phyloP scores from a whole-genome alignment of 2,888 invertebrate genomes.

The Sphaeridia pumilis region DNA sequence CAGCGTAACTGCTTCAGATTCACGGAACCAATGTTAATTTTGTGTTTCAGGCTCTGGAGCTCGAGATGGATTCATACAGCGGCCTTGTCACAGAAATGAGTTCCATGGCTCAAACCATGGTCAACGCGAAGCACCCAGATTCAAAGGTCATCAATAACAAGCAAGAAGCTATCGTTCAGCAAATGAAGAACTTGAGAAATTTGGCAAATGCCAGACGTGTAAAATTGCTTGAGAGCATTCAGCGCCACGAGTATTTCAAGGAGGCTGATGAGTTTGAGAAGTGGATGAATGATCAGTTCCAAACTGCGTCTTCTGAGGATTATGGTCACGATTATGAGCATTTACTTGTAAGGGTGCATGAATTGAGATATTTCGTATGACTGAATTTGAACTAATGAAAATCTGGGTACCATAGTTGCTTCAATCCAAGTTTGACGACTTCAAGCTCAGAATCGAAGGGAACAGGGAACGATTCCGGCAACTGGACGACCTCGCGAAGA shows the following conservation, averaged over 20 bases:
- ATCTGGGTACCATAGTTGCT: slow-evolving; percentile 48
- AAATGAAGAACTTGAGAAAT: slow-evolving; percentile 67
- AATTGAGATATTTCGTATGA: background rate
- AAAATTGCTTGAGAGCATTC: slow-evolving; percentile 79
- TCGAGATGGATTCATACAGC: slow-evolving; percentile 82
- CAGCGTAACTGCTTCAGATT: background rate
- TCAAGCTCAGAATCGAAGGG: slow-evolving; percentile 78
- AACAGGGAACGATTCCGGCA: slow-evolving; percentile 82
- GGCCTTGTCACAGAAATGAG: slow-evolving; percentile 89
- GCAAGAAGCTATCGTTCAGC: slow-evolving; percentile 62
- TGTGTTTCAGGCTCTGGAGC: slow-evolving; percentile 58
- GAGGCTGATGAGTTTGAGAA: slow-evolving; percentile 81
- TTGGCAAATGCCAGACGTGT: slow-evolving; percentile 66
- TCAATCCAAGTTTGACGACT: slow-evolving; percentile 82
- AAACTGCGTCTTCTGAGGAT: slow-evolving; percentile 79
- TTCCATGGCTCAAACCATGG: slow-evolving; percentile 68
- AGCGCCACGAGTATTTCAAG: slow-evolving; percentile 78
- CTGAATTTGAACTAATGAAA: background rate
- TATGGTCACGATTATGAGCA: slow-evolving; percentile 92
- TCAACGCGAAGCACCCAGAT: slow-evolving; percentile 68
- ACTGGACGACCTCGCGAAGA: slow-evolving; percentile 79
- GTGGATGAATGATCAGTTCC: slow-evolving; percentile 85
- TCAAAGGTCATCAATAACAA: slow-evolving; percentile 65
- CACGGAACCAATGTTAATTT: slow-evolving; percentile 10
- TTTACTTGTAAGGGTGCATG: slow-evolving; percentile 57